Base-by-base conservation (phyloP, 2,888 invertebrate species). In the Macrosiphum euphorbiae region DNA sequence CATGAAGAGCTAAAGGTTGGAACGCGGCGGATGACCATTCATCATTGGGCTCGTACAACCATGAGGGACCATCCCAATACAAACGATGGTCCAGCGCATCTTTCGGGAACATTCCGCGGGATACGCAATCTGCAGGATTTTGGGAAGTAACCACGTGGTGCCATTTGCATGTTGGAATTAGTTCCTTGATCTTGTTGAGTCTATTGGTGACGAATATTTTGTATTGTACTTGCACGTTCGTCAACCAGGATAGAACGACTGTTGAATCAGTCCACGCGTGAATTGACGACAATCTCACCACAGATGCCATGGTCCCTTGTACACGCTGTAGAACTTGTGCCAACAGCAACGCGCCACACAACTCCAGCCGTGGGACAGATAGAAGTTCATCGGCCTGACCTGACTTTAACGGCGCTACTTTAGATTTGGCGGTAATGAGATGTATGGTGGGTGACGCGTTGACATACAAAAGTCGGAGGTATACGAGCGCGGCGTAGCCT, bases 331-430 rank as follows among this genome's bases (percentile, higher is more conserved):
- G 50, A 0, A 50, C 50, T 91, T 95, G 94, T 85, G 95, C 92
- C 44, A 44, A 44, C 44, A 44, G 44, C 44, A 44, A 4, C 4
- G 44, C 44, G 44, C 44, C 44, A 44, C 95, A 95, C 2, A 95
- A 92, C 87, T 95, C 95, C 8, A 95, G 87, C 8, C 95, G 95
- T 8, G 95, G 95, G 26, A 95, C 94, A 16, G 94, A 95, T 20
- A 94, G 91, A 7, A 95, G 91, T 58, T 58, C 58, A 26, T 58
- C 58, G 26, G 58, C 58, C 20, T 3, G 7, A 58, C 58, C 58
- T 58, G 58, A 58, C 89, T 89, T 89, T 35, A 52, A 24, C 20
- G 89, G 89, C 35, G 47, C 89, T 35, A 52, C 35, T 89, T 89
- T 89, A 41, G 50, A 50, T 52, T 89, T 89, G 20, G 89, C 89